Base-by-base conservation (phyloP, 2,888 invertebrate genomes). In the Eumacrocentrus americanus region DNA sequence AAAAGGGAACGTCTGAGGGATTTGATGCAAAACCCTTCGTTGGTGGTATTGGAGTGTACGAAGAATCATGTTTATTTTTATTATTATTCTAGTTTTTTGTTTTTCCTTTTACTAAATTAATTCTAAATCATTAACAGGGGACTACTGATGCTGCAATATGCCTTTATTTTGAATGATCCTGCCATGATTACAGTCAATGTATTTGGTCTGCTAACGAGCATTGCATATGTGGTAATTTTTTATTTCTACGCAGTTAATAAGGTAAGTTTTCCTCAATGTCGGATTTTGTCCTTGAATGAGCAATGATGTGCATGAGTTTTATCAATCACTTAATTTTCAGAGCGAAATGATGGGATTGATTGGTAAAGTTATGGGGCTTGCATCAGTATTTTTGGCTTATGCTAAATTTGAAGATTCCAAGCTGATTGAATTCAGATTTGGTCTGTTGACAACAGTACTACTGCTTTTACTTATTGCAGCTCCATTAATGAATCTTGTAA, bases 151-250 rank as follows among this genome's bases (percentile, higher is more conserved):
- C 82, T 94, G 62, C 89, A 90, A 73, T 91, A 90, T 81, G 92
- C 91, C 14, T 81, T 86, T 66, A 84, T 94, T 44, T 83, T 94
- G 62, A 83, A 86, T 47, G 94, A 95, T 75, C 81, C 84, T 66
- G 88, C 87, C 0, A 92, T 93, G 89, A 88, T 91, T 48, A 85
- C 85, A 72, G 91, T 93, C 16, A 95, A 94, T 80, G 74, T 90
- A 51, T 86, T 89, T 71, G 94, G 92, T 63, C 82, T 91, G 61
- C 80, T 85, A 0, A 81, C 92, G 52, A 94, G 91, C 77, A 74
- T 86, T 1, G 62, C 86, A 2, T 95, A 93, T 76, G 79, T 88
- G 61, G 65, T 84, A 63, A 81, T 90, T 56, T 95, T 87, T 81
- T 90, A 88, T 76, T 74, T 84, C 54, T 92, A 88, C 73, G 82